Conservation (phyloP, 1,140 invertebrate genomes). For the Spodoptera frugiperda region DNA sequence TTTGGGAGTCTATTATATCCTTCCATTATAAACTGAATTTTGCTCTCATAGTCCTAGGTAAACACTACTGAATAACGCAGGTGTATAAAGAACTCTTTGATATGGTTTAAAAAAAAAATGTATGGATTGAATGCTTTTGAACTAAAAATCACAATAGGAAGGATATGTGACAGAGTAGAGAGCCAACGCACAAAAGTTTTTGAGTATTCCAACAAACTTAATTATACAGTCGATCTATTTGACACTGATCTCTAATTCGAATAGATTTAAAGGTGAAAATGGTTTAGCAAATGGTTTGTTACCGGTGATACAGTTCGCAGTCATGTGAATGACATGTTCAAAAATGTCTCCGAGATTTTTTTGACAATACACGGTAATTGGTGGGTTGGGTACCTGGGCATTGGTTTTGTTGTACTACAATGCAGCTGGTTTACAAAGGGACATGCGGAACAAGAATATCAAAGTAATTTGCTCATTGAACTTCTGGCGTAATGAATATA, state of each 20-base stretch:
- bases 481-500: slow-evolving; percentile 58
- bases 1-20: slow-evolving; percentile 24
- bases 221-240: slow-evolving; percentile 38
- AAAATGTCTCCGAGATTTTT: slow-evolving; percentile 83
- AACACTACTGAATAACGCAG: slow-evolving; percentile 64
- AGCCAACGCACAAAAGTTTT: slow-evolving; percentile 78
- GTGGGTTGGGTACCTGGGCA: slow-evolving; percentile 85
- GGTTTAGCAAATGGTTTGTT: slow-evolving; percentile 37
- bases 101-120: slow-evolving; percentile 70
- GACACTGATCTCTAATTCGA: slow-evolving; percentile 34
- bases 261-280: slow-evolving; percentile 56
- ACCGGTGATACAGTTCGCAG: slow-evolving; percentile 49
- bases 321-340: slow-evolving; percentile 80
- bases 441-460: slow-evolving; percentile 68
- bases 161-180: slow-evolving; percentile 84
- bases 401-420: slow-evolving; percentile 79
- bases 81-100: slow-evolving; percentile 74
- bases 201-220: slow-evolving; percentile 61
- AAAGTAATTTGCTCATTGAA: slow-evolving; percentile 73
- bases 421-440: slow-evolving; percentile 76
- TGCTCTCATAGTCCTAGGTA: slow-evolving; percentile 33
- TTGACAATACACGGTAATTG: slow-evolving; percentile 84
- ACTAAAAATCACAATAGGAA: slow-evolving; percentile 79
- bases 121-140: slow-evolving; percentile 71
- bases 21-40: slow-evolving; percentile 26